These are phyloP conservation scores for Folsomia candida DNA, from an alignment of 2,888 invertebrate species.

Conservation along the genomic window DNA sequence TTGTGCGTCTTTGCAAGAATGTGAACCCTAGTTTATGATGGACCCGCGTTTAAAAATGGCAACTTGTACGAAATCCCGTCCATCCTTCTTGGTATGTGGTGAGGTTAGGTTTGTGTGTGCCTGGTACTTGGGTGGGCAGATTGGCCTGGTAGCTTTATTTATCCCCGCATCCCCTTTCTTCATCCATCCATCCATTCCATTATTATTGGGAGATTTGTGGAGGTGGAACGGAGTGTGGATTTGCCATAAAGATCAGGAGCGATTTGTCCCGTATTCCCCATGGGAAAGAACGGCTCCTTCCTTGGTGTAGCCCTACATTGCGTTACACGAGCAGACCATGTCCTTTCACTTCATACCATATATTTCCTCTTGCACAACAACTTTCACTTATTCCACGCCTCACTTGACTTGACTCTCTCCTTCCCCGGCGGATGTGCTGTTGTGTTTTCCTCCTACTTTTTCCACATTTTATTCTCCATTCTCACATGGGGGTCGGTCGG, in stretches of 20 bases:
- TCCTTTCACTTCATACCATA: conserved; percentile 5
- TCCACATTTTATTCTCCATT: not conserved
- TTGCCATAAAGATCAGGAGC: conserved; percentile 51
- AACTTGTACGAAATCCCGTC: no score
- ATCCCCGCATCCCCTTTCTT: not conserved
- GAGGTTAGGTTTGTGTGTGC: no score
- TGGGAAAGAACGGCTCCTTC: conserved; percentile 43
- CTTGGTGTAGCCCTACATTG: no score
- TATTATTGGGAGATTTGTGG: conserved; percentile 47
- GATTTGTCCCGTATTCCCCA: conserved; percentile 50
- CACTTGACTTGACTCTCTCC: not conserved
- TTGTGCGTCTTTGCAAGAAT: no score
- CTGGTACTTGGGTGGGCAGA: no score
- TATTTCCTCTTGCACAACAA: no score
- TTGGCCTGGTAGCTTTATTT: no score
- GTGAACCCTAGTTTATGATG: no score
- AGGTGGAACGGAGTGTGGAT: conserved; percentile 49
- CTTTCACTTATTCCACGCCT: not conserved
- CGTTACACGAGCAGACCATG: not conserved
- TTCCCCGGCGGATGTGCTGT: not conserved
- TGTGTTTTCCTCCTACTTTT: not conserved
- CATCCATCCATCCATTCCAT: not conserved
- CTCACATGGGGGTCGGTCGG: not conserved
- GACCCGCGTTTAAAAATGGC: no score
- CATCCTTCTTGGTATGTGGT: no score